These are phyloP conservation scores for Silurus glanis DNA, from an alignment of 2,113 vertebrate species.

Conservation along the genomic window DNA sequence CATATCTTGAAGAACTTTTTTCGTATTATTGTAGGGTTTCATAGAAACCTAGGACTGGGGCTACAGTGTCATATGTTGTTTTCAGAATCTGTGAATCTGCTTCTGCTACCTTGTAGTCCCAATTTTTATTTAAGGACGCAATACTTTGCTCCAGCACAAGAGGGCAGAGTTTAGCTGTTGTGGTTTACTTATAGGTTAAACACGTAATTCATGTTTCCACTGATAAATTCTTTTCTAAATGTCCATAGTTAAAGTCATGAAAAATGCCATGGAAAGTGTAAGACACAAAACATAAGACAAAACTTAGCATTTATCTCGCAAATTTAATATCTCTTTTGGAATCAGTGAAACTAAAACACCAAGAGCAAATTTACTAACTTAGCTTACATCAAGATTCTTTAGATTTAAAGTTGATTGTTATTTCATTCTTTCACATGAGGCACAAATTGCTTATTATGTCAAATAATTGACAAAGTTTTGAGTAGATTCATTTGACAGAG, in stretches of 20 bases:
- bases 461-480: no score
- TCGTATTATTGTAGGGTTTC: background rate
- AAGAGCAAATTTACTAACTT: background rate
- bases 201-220: background rate
- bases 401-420: background rate
- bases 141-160: background rate
- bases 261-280: no score
- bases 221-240: background rate
- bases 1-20: background rate
- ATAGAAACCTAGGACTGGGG: background rate
- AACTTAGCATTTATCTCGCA: background rate
- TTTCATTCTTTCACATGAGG: background rate
- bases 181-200: background rate
- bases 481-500: no score
- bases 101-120: background rate
- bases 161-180: slow-evolving; percentile 25
- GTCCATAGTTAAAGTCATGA: background rate
- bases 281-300: background rate
- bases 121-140: background rate
- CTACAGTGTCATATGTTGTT: background rate
- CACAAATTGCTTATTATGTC: no score
- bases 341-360: background rate
- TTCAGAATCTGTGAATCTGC: background rate
- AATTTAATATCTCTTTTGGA: background rate
- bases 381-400: background rate